A percentile compares a stretch with the other conserved stretches of the same genome.
Evolutionary conservation across 2,797 vertebrate genomes (phyloP).

Genomic region (Clarias laeviceps): DNA sequence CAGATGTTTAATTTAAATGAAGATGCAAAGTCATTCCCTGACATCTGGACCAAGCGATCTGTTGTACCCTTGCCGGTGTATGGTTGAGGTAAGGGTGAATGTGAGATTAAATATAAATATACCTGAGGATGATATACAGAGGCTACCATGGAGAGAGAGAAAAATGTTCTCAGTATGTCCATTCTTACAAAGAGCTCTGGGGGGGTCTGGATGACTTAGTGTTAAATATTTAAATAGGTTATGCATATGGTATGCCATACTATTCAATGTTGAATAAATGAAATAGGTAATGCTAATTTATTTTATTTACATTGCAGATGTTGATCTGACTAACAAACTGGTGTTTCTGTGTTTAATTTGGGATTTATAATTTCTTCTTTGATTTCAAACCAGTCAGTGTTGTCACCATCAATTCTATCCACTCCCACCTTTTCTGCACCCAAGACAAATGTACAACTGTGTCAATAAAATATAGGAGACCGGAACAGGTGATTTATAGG

Average conservation of each 20-base stretch:
- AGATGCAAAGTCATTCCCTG: slow-evolving; percentile 36
- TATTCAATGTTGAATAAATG: neutral
- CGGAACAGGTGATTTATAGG: neutral
- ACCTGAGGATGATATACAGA: neutral
- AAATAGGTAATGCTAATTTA: neutral
- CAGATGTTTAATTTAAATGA: slow-evolving; percentile 47
- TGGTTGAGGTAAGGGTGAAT: slow-evolving; percentile 4
- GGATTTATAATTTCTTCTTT: neutral
- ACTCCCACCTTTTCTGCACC: neutral
- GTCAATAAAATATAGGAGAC: slow-evolving; percentile 2
- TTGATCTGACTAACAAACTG: neutral
- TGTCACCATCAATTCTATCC: neutral
- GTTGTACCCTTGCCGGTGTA: slow-evolving; percentile 6
- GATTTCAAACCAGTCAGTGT: neutral
- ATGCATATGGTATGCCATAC: neutral
- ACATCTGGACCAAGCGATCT: slow-evolving; percentile 36
- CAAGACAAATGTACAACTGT: neutral
- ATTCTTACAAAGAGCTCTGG: neutral
- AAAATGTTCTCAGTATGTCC: neutral
- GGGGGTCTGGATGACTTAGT: neutral
- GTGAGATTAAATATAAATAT: slow-evolving; percentile 21
- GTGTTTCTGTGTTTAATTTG: neutral
- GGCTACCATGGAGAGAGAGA: neutral
- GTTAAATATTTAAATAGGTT: neutral
- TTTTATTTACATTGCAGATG: neutral